A percentile compares a stretch with the other conserved stretches of the same genome.
Conservation (phyloP, 2,888 invertebrate species). For the Germaria angustata region DNA sequence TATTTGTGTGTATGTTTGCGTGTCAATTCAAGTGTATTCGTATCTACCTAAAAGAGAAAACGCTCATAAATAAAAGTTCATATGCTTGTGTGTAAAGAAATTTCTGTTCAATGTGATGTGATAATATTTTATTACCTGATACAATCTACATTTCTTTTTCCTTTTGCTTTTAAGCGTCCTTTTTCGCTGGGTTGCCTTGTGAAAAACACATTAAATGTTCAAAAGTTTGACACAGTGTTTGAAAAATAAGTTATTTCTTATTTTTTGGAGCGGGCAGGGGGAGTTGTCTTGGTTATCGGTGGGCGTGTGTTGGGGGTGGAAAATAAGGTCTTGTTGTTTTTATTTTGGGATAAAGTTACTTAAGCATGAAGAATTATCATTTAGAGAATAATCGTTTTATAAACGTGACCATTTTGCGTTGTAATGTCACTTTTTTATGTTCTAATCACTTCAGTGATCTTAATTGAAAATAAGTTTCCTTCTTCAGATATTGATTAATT, state of each 20-base stretch:
- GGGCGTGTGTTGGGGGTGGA: no score
- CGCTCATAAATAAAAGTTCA: no score
- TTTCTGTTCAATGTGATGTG: conserved; percentile 4
- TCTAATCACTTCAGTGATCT: neutral
- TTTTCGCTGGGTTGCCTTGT: neutral
- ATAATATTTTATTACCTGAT: conserved; percentile 42
- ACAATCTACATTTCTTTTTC: neutral
- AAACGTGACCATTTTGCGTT: neutral
- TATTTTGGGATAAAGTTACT: neutral
- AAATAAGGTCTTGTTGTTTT: no score
- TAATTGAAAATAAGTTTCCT: conserved; percentile 8
- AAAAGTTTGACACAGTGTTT: neutral
- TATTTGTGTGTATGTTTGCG: neutral
- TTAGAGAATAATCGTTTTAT: neutral
- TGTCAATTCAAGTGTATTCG: neutral
- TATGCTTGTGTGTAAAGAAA: neutral
- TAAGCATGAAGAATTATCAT: conserved; percentile 1
- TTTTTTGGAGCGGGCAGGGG: no score
- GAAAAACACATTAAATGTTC: conserved; percentile 25
- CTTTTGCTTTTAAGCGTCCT: neutral
- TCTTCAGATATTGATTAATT: neutral
- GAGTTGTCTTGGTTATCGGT: no score
- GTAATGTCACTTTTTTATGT: neutral
- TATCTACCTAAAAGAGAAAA: neutral
- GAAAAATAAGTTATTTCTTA: neutral